Evolutionary conservation across 2,797 vertebrate genomes (phyloP).

Genomic region (Diceros bicornis): DNA sequence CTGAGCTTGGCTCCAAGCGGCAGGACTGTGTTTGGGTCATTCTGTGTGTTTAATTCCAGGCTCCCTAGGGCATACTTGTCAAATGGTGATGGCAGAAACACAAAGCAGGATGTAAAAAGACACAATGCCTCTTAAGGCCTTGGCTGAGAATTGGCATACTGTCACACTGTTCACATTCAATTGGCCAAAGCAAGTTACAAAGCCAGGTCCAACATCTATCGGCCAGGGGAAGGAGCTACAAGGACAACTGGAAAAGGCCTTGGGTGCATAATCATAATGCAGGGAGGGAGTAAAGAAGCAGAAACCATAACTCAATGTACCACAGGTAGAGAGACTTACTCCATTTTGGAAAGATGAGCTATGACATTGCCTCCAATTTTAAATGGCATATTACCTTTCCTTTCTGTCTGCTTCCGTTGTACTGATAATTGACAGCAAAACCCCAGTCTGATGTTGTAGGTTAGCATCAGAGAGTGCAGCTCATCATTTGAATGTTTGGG

Average conservation of each 20-base stretch:
- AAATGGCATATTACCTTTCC: constrained; percentile 62
- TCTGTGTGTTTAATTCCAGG: background rate
- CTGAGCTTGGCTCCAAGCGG: background rate
- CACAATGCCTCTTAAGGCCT: background rate
- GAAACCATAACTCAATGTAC: background rate
- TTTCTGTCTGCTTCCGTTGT: constrained; percentile 68
- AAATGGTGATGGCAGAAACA: background rate
- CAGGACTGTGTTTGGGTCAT: background rate
- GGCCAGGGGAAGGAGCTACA: background rate
- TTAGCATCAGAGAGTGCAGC: constrained; percentile 80
- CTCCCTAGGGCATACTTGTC: background rate
- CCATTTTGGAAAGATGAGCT: background rate
- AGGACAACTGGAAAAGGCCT: background rate
- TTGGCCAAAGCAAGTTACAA: background rate
- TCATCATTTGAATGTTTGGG: constrained; percentile 75
- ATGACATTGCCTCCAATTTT: background rate
- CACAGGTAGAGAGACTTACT: background rate
- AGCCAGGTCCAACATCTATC: background rate
- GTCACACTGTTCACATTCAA: background rate
- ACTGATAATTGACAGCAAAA: constrained; percentile 67
- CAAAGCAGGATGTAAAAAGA: background rate
- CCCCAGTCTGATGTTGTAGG: constrained; percentile 81
- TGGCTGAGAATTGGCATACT: background rate
- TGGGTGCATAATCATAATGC: background rate
- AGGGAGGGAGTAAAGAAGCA: background rate